phyloP scores from a whole-genome alignment of 2,888 invertebrate genomes.

The Nomada goodeniana region DNA sequence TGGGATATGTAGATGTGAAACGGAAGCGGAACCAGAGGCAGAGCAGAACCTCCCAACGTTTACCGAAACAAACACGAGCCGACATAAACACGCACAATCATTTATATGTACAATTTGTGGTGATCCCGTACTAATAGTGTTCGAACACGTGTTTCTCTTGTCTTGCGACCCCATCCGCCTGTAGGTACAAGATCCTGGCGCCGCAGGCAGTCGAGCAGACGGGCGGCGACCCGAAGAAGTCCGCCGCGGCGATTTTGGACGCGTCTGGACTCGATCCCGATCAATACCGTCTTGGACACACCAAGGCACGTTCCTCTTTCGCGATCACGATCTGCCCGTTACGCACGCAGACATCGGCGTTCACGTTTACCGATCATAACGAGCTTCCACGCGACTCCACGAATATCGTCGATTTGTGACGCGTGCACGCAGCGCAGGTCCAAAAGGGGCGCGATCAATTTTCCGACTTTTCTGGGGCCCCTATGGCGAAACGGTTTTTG shows the following conservation, averaged over 20 bases:
- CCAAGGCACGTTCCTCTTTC: constrained; percentile 93
- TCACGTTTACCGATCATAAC: constrained; percentile 13
- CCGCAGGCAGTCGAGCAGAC: constrained; percentile 93
- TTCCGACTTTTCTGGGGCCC: too few species aligned
- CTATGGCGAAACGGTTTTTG: too few species aligned
- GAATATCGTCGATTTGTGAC: neutral
- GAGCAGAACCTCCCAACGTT: constrained; percentile 7
- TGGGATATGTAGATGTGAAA: neutral
- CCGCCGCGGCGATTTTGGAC: constrained; percentile 93
- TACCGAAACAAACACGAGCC: neutral
- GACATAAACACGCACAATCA: neutral
- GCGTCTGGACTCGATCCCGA: constrained; percentile 94
- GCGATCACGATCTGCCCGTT: constrained; percentile 27
- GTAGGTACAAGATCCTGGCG: constrained; percentile 99
- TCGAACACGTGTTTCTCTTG: constrained; percentile 48
- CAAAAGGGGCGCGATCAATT: too few species aligned
- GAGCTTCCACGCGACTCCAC: constrained; percentile 14
- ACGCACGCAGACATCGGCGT: constrained; percentile 9
- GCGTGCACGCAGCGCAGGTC: neutral
- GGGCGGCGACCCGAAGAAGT: constrained; percentile 91
- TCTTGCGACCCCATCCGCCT: constrained; percentile 67
- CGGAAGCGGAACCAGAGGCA: constrained; percentile 30
- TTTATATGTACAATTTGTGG: neutral
- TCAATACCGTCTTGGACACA: constrained; percentile 98
- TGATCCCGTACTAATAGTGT: constrained; percentile 31